A percentile compares a stretch with the other conserved stretches of the same genome.
Evolutionary conservation across 2,888 invertebrate genomes (phyloP).

Genomic region (Aromia moschata): DNA sequence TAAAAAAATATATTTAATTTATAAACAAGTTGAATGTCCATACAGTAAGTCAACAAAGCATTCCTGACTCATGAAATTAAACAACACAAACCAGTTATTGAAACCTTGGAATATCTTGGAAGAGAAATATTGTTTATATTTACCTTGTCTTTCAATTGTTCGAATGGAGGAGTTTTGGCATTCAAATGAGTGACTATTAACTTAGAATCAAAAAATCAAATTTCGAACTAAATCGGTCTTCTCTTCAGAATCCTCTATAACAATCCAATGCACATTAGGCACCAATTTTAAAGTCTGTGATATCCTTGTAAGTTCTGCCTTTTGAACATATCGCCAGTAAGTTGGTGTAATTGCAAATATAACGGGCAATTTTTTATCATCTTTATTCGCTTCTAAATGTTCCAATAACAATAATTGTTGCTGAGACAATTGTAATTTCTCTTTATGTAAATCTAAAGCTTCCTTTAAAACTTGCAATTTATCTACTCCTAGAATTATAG

Average conservation of each 20-base stretch:
- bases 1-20: no score
- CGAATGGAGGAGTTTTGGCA: constrained; percentile 74
- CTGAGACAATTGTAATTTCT: constrained; percentile 55
- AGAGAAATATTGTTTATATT: constrained; percentile 13
- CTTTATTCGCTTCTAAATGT: constrained; percentile 47
- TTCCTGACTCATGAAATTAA: not conserved
- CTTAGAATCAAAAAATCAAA: constrained; percentile 71
- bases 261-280: constrained; percentile 92
- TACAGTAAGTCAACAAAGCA: no score
- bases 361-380: constrained; percentile 64
- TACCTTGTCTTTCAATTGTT: constrained; percentile 72
- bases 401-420: constrained; percentile 56
- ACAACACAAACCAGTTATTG: not conserved
- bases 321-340: constrained; percentile 86
- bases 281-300: constrained; percentile 88
- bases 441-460: constrained; percentile 54
- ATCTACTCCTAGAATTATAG: constrained; percentile 50
- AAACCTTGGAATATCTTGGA: not conserved
- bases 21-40: no score
- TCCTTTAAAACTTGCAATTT: constrained; percentile 52
- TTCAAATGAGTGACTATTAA: constrained; percentile 71
- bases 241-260: constrained; percentile 84
- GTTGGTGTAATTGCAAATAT: constrained; percentile 96
- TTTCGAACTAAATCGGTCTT: constrained; percentile 79
- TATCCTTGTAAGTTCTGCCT: constrained; percentile 92